Evolutionary conservation across 2,113 vertebrate species (phyloP).

Genomic region (Ahaetulla prasina): DNA sequence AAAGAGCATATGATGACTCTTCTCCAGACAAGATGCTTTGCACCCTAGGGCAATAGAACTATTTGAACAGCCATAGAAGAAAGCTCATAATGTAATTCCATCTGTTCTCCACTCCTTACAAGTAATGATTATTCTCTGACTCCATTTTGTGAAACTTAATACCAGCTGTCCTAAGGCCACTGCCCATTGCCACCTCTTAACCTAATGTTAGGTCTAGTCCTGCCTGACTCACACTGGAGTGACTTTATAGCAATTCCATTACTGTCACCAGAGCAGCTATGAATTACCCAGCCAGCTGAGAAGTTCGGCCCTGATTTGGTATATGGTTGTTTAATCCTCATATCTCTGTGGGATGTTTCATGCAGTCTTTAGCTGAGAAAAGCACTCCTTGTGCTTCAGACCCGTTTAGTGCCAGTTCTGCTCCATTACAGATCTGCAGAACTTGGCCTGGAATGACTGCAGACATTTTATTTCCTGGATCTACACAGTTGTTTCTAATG

Average conservation of each 20-base stretch:
- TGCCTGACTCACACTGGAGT: background rate
- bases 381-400: slow-evolving; percentile 54
- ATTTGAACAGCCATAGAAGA: background rate
- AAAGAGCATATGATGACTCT: background rate
- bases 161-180: background rate
- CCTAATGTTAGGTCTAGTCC: background rate
- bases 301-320: background rate
- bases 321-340: slow-evolving; percentile 34
- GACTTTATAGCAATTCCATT: background rate
- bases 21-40: background rate
- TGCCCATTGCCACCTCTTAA: background rate
- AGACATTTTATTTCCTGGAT: slow-evolving; percentile 60
- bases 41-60: background rate
- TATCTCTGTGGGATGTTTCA: slow-evolving; percentile 39
- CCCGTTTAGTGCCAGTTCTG: slow-evolving; percentile 57
- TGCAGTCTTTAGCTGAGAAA: slow-evolving; percentile 48
- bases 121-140: background rate
- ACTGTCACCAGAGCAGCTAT: background rate
- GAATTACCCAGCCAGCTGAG: background rate
- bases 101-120: background rate
- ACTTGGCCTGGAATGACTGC: slow-evolving; percentile 60
- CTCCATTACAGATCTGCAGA: slow-evolving; percentile 57
- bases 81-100: background rate
- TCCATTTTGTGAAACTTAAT: background rate
- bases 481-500: slow-evolving; percentile 62